phyloP scores from a whole-genome alignment of 2,113 vertebrate genomes.

The Orthonyx spaldingii region DNA sequence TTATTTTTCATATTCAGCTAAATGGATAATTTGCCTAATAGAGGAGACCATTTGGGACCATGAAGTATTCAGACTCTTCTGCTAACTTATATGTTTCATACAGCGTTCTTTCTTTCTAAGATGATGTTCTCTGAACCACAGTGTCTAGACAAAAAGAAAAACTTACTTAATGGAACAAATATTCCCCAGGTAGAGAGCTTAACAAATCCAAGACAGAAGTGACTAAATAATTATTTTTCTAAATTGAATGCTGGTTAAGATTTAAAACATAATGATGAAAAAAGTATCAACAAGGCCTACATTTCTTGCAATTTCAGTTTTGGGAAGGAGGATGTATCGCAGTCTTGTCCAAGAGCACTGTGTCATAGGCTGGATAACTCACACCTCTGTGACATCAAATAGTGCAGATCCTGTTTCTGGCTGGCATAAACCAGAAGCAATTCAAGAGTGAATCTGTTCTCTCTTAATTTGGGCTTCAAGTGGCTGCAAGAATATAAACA shows the following conservation, averaged over 20 bases:
- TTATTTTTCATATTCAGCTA: neutral
- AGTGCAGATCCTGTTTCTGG: neutral
- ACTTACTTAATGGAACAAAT: neutral
- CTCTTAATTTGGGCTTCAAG: neutral
- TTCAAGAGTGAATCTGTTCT: neutral
- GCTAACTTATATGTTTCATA: neutral
- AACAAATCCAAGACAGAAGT: neutral
- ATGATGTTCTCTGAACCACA: neutral
- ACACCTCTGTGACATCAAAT: neutral
- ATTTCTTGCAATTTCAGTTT: neutral
- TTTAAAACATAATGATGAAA: neutral
- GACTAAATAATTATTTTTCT: neutral
- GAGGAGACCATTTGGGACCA: neutral
- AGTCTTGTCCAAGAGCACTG: fast-evolving
- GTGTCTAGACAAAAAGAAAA: neutral
- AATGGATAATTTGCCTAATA: neutral
- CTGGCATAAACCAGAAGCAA: neutral
- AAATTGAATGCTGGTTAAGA: neutral
- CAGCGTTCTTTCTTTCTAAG: neutral
- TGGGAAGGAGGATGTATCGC: neutral
- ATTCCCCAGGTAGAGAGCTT: neutral
- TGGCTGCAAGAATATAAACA: neutral
- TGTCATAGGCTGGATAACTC: neutral
- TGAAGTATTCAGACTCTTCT: neutral
- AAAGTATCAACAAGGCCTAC: neutral